phyloP scores from a whole-genome alignment of 1,140 invertebrate species.

The Berghia stephanieae region DNA sequence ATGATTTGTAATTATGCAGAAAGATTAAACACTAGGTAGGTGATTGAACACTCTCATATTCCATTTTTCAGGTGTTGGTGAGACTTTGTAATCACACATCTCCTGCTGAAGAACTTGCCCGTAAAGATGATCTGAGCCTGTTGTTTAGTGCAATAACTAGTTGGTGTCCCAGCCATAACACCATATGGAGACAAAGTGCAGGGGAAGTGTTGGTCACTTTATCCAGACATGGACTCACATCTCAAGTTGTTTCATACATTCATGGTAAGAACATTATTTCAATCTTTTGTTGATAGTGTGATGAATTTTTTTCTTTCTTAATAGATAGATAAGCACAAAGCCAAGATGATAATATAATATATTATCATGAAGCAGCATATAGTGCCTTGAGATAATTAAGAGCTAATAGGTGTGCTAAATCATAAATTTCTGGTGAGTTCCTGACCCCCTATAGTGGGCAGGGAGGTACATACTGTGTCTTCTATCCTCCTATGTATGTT shows the following conservation, averaged over 20 bases:
- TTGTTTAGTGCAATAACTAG: conserved; percentile 97
- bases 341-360: too few relatives aligned
- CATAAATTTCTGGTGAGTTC: too few relatives aligned
- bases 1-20: background rate
- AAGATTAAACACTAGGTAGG: background rate
- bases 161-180: conserved; percentile 90
- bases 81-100: conserved; percentile 87
- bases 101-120: conserved; percentile 93
- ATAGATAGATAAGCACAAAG: background rate
- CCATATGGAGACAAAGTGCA: conserved; percentile 95
- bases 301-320: background rate
- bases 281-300: background rate
- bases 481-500: too few relatives aligned
- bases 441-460: too few relatives aligned
- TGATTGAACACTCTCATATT: background rate
- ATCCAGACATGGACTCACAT: conserved; percentile 90
- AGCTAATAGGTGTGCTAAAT: too few relatives aligned
- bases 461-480: too few relatives aligned
- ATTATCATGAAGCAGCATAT: too few relatives aligned
- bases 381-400: too few relatives aligned
- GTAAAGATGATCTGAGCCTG: conserved; percentile 94
- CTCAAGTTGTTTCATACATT: conserved; percentile 94
- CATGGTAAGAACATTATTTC: conserved; percentile 79
- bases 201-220: conserved; percentile 95
- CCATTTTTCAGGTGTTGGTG: conserved; percentile 79